These are phyloP conservation scores for Sigmodon hispidus DNA, from an alignment of 2,113 vertebrate genomes.

Conservation along the genomic window DNA sequence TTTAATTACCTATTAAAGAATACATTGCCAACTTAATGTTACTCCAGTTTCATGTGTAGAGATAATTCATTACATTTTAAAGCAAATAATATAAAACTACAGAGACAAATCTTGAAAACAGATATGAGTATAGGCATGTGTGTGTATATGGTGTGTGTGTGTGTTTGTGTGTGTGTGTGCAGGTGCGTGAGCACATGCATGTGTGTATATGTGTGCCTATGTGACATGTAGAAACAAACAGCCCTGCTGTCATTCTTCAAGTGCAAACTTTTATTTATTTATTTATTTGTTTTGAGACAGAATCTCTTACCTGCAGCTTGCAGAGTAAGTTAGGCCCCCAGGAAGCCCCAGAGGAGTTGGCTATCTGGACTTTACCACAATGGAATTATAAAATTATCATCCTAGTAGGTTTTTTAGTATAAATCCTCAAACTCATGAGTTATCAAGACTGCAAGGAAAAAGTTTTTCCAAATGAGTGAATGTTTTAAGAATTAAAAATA, in stretches of 20 bases:
- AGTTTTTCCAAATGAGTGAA: neutral
- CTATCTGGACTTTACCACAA: neutral
- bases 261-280: neutral
- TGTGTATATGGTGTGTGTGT: neutral
- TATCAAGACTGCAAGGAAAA: neutral
- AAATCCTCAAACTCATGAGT: neutral
- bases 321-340: neutral
- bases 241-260: neutral
- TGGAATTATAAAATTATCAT: neutral
- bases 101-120: neutral
- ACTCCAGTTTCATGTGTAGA: neutral
- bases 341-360: accelerated
- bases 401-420: neutral
- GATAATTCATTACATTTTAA: neutral
- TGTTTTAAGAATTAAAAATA: neutral
- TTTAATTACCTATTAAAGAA: neutral
- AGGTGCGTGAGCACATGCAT: too few species aligned
- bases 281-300: neutral
- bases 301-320: neutral
- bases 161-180: neutral
- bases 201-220: neutral
- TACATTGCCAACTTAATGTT: neutral
- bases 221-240: neutral
- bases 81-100: slow-evolving; percentile 2
- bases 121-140: too few species aligned